Percentiles rank a stretch among this genome's conserved stretches.
phyloP scores from a whole-genome alignment of 35 echinoderm and acorn worm species.

The Anneissia japonica region DNA sequence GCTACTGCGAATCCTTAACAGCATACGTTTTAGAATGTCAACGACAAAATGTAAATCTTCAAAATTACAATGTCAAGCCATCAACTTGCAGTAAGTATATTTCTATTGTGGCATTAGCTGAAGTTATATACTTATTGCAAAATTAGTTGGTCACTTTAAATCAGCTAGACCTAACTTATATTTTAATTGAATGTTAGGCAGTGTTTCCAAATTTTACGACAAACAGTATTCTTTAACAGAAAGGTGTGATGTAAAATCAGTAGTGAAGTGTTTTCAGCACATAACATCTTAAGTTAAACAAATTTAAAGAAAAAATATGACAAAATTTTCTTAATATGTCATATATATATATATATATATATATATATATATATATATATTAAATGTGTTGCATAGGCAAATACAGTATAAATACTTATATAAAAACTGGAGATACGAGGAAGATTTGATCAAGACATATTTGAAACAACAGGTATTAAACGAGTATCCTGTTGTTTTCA shows the following conservation, averaged over 20 bases:
- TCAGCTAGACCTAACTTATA: no score
- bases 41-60: conserved; percentile 14
- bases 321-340: no score
- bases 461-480: no score
- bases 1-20: conserved; percentile 47
- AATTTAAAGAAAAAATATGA: no score
- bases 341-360: no score
- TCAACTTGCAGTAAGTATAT: conserved; percentile 47
- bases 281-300: no score
- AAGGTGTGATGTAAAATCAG: neutral
- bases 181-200: neutral
- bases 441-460: no score
- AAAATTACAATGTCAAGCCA: conserved; percentile 6
- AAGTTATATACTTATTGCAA: neutral
- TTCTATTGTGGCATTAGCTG: neutral
- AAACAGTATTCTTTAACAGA: neutral
- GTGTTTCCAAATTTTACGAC: neutral
- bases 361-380: no score
- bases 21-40: conserved; percentile 50
- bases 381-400: no score
- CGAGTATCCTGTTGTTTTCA: no score
- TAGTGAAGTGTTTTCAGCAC: neutral
- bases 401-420: no score
- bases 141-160: neutral
- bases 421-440: no score